Evolutionary conservation across 2,888 invertebrate genomes (phyloP).

Genomic region (Nyleta sp.): DNA sequence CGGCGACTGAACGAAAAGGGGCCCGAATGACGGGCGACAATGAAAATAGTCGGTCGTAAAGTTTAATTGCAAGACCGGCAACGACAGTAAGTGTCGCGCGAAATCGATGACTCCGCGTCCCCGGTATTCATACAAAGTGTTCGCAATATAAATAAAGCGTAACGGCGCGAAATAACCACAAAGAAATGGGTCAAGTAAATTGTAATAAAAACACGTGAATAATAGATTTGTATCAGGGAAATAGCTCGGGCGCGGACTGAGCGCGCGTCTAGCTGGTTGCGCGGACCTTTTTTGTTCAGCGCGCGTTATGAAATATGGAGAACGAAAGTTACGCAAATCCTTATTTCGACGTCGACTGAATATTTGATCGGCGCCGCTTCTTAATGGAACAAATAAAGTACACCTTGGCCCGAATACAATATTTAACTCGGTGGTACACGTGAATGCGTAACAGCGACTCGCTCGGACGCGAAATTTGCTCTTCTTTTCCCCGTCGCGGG

Average conservation of each 20-base stretch:
- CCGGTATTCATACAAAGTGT: no score
- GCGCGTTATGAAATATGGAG: conserved; percentile 2
- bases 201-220: conserved; percentile 39
- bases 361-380: conserved; percentile 16
- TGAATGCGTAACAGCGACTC: conserved; percentile 16
- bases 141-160: conserved; percentile 31
- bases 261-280: no score
- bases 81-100: no score
- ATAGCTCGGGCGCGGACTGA: no score
- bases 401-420: conserved; percentile 37
- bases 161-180: conserved; percentile 4
- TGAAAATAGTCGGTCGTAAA: no score
- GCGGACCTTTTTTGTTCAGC: conserved; percentile 20
- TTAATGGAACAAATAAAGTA: conserved; percentile 23
- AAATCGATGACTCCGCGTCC: no score
- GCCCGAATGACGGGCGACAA: no score
- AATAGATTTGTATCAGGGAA: conserved; percentile 22
- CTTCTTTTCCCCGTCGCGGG: conserved; percentile 35
- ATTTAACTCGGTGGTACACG: conserved; percentile 21
- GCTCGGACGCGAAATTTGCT: conserved; percentile 40
- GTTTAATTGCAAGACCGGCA: no score
- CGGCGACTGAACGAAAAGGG: no score
- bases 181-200: conserved; percentile 43
- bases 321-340: conserved; percentile 16
- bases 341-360: conserved; percentile 17